Evolutionary conservation across 2,888 invertebrate genomes (phyloP), one percentile per base, ranked within the genome.

Genomic region (Salpingus planirostris): DNA sequence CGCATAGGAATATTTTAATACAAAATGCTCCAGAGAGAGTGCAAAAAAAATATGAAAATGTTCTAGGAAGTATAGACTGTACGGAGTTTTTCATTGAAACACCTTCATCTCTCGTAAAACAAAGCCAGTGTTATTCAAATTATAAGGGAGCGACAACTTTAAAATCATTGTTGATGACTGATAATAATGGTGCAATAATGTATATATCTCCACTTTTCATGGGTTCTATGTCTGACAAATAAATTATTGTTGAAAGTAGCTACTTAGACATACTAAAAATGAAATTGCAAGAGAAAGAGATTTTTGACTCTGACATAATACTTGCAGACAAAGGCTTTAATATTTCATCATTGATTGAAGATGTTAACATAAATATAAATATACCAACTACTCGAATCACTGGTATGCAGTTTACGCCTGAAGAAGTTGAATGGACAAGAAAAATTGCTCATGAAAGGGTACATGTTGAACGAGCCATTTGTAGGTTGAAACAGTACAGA

Each of bases 291-390:
- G 21, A 18, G 10, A 29, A 26, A 11, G 30, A 33, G 21, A 10
- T 40, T 18, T 18, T n/a, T 15, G n/a, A 13, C n/a, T 31, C 32
- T 15, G 36, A 39, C 27, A 36, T 32, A 10, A 40, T 47, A 6
- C 36, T 46, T 38, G 43, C 37, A 3, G 45, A 47, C 26, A 46
- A 46, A 24, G 43, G 41, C 2, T 45, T 46, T 32, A 29, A 40
- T 24, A 37, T 47, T 3, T 37, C 33, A 10, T n/a, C n/a, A n/a
- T 33, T 40, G 21, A 36, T 43, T 24, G 29, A 33, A 11, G 24
- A 29, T n/a, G 27, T 40, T 15, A 25, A 29, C 22, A 23, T 48
- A 10, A 18, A 40, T 11, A 12, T 48, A 22, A 46, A 44, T 22
- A 37, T 36, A n/a, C 41, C 44, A 11, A 40, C 40, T 6, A 38